Base-by-base conservation (phyloP, 2,797 vertebrate genomes). In the Sebastes ruberrimus region DNA sequence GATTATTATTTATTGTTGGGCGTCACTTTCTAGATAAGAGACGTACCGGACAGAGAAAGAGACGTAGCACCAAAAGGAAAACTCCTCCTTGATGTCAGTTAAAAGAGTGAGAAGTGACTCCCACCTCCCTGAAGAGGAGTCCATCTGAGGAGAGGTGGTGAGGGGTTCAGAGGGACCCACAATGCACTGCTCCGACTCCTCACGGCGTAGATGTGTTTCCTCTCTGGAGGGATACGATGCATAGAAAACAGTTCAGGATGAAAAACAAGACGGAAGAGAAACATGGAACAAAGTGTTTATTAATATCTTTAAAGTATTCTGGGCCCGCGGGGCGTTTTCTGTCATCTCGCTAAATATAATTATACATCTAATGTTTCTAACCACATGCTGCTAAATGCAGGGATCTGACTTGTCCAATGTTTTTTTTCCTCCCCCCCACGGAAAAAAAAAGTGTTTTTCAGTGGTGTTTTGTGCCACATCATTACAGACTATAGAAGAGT, bases 311-410 rank as follows among this genome's bases (percentile, higher is more conserved):
- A 22, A 32, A 28, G 38, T n/a, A 28, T 52, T 53, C 23, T 57
- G 30, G 13, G 52, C 18, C 73, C 5, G 16, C 6, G 4, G 49
- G 28, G 32, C 42, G 18, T 62, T 67, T 67, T 35, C 46, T 79
- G 71, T 67, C n/a, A 30, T 33, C 67, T 33, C 22, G 53, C 71
- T 67, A 60, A 42, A 75, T 73, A 73, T 83, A 86, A 86, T 76
- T 79, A 70, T 32, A 88, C 69, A 61, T 71, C 27, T 66, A 64
- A 74, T 35, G 63, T 70, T 81, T 53, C 74, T 60, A 55, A 76
- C 74, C 56, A 1, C 57, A 64, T 32, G 60, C 63, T 61, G 83
- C 83, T 68, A 75, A 82, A 85, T 78, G 57, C 63, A 74, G 74
- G 23, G 7, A 71, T 65, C 62, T 35, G 23, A 74, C 61, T 59